Conservation (phyloP, 2,113 vertebrate genomes). For the Ariopsis seemanni region DNA sequence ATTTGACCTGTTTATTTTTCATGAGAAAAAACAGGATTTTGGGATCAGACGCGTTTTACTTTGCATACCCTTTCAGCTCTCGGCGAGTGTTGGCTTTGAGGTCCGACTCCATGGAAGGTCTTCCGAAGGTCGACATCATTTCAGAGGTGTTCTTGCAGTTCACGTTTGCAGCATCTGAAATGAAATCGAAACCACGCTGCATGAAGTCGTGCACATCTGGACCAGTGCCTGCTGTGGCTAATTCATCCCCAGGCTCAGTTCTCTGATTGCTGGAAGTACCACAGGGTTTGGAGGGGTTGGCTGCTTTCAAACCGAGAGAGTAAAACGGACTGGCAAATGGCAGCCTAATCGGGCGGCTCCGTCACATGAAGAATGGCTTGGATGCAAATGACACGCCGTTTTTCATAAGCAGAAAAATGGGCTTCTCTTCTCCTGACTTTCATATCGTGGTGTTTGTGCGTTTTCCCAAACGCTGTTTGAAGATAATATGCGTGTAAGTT, state of each 20-base stretch:
- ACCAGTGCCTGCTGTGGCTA: neutral
- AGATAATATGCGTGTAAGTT: conserved; percentile 2
- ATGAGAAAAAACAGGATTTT: no score
- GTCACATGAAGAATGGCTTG: neutral
- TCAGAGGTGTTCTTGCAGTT: neutral
- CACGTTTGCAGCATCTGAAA: neutral
- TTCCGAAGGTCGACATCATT: neutral
- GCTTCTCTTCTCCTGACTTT: neutral
- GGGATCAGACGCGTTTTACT: neutral
- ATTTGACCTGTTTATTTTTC: no score
- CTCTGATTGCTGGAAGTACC: neutral
- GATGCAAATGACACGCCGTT: neutral
- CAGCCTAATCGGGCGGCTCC: neutral
- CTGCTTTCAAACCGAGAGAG: neutral
- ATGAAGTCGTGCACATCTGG: neutral
- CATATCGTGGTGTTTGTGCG: neutral
- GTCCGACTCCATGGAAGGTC: no score
- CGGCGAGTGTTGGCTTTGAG: no score
- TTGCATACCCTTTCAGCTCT: neutral
- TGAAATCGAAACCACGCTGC: no score
- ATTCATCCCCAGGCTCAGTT: neutral
- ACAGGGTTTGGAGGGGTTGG: no score
- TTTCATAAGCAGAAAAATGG: neutral
- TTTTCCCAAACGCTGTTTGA: neutral
- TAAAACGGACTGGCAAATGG: neutral